Base-by-base conservation (phyloP, 1,140 invertebrate species). In the Octopus sinensis region DNA sequence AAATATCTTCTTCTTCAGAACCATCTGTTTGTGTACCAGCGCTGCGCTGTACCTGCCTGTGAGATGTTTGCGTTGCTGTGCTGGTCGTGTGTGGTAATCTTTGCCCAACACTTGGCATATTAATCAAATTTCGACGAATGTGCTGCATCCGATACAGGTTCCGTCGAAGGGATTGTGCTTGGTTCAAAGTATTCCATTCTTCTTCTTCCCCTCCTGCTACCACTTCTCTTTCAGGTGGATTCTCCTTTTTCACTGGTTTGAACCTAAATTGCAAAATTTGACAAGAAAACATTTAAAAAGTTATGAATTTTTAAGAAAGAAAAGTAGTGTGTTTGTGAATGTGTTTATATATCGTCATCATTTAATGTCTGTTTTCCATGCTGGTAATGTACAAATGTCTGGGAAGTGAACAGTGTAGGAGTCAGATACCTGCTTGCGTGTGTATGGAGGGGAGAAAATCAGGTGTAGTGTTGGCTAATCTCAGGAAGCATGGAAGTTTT, bases 31-130 rank as follows among this genome's bases (percentile, higher is more conserved):
- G 86, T 17, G 86, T 87, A 76, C 83, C 83, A 13, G 85, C 82
- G 10, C 83, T 83, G n/a, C 85, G 83, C 10, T 83, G 82, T 13
- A 87, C 84, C 17, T 84, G 83, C 7, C 82, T 79, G 6, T 79
- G 83, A 51, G 79, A 80, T 5, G 85, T 87, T 81, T 87, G 86
- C n/a, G 86, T 87, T 30, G 84, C 83, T 12, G 83, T 86, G 76
- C 82, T 83, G 4, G 80, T 79, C 75, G 79, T 77, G 52, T 43
- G 54, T 75, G 53, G 52, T 62, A 82, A 77, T 71, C 84, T 17
- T 71, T 75, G 73, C n/a, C 54, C n/a, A 23, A 43, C 68, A 23
- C 62, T 76, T 81, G 80, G 5, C 81, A 80, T 76, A 71, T 77
- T 54, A 13, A 77, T n/a, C 30, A 62, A 51, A 75, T 62, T 54